These are phyloP conservation scores for Rachycentron canadum DNA, from an alignment of 2,797 vertebrate species.

Conservation along the genomic window DNA sequence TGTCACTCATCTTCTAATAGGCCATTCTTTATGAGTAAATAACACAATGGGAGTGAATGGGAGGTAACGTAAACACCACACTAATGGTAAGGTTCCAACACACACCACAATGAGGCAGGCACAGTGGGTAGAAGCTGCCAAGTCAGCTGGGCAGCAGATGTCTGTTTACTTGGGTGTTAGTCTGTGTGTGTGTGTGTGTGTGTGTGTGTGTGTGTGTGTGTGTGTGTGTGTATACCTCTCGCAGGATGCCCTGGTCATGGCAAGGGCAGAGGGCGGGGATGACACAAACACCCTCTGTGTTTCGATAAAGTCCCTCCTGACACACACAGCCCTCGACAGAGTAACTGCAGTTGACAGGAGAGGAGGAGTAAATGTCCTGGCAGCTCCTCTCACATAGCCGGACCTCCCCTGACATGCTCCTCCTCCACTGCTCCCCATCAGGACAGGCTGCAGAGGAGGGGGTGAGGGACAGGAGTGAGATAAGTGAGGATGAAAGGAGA, in stretches of 20 bases:
- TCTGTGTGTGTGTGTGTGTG: constrained; percentile 14
- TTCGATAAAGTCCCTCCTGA: constrained; percentile 85
- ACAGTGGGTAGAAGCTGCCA: constrained; percentile 48
- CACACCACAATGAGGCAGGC: constrained; percentile 30
- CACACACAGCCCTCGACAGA: constrained; percentile 85
- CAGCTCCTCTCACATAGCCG: constrained; percentile 87
- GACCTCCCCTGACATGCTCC: constrained; percentile 29
- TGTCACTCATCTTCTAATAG: constrained; percentile 77
- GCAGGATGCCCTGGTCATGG: constrained; percentile 69
- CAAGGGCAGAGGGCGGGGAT: constrained; percentile 88
- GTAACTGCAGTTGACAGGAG: constrained; percentile 79
- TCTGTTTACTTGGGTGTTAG: constrained; percentile 18
- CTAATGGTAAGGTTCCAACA: constrained; percentile 25
- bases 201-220: background rate
- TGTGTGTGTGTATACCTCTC: constrained; percentile 68
- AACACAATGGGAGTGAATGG: constrained; percentile 66
- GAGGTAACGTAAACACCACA: constrained; percentile 38
- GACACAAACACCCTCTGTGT: constrained; percentile 82
- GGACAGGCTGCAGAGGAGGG: constrained; percentile 83
- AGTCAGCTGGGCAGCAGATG: constrained; percentile 41
- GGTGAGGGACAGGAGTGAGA: background rate
- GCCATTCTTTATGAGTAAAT: constrained; percentile 70
- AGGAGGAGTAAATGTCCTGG: constrained; percentile 77
- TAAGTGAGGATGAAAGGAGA: background rate
- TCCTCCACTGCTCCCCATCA: constrained; percentile 86